Evolutionary conservation across 2,797 vertebrate genomes (phyloP), one percentile per base, ranked within the genome.

Genomic region (Borostomias antarcticus): DNA sequence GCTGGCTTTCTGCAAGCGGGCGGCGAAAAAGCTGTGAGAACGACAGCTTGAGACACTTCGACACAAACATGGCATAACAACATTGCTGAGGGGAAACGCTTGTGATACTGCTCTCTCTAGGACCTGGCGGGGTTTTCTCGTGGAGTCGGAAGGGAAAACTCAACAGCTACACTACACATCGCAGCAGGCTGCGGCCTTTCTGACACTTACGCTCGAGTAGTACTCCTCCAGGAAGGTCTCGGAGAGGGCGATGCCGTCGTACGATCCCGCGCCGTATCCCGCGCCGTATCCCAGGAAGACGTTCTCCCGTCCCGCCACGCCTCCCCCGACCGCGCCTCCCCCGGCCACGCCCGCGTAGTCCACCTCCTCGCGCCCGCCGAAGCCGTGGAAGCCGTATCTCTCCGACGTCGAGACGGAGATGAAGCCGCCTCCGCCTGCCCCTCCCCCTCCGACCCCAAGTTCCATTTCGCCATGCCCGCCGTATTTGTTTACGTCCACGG

Each of bases 1-100:
- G 54, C 76, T 72, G 0, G 82, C 84, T 91, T 96, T 98, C 96
- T 99, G 80, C 21, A 81, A 85, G 68, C 2, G 81, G 72, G 68
- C 2, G 81, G 72, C 68, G 0, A 58, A 1, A 69, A 45, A 1
- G 29, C 73, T 11, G 25, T 40, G 47, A 29, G 23, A 50, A 30
- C n/a, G 43, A n/a, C 19, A 28, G 6, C 51, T 15, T 59, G 13
- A 47, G 7, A 13, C n/a, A 61, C 7, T n/a, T 0, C 15, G 2
- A 26, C n/a, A 43, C 32, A 21, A 29, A 45, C 5, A 60, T 7
- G 4, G 13, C 21, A n/a, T n/a, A 37, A 37, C 35, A 37, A 37
- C 35, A 37, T 37, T 7, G 5, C 6, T 37, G 7, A 37, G 35
- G 35, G 35, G 35, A 8, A 37, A 5, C 8, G 35, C 7, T 37